A percentile compares a stretch with the other conserved stretches of the same genome.
phyloP scores from a whole-genome alignment of 2,113 vertebrate species.

The Rhagologus leucostigma region DNA sequence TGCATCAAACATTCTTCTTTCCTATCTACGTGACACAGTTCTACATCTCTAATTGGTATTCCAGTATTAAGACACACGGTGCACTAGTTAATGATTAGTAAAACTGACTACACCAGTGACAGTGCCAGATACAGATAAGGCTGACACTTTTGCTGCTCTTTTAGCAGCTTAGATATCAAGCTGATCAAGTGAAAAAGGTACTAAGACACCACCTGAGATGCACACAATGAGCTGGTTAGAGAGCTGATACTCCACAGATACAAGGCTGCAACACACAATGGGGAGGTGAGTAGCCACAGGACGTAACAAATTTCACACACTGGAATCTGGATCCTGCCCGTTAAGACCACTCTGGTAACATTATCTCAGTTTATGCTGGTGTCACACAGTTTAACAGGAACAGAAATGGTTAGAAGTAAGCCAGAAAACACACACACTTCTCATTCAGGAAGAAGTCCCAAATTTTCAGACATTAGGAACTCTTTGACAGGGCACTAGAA shows the following conservation, averaged over 20 bases:
- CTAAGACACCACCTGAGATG: background rate
- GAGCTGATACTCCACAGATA: background rate
- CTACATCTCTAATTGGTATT: background rate
- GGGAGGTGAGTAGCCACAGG: background rate
- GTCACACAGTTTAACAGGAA: background rate
- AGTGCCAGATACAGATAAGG: background rate
- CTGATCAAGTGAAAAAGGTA: background rate
- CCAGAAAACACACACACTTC: background rate
- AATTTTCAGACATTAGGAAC: background rate
- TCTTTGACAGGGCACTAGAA: background rate
- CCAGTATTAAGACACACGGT: background rate
- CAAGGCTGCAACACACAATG: background rate
- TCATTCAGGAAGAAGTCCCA: background rate
- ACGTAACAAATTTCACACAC: background rate
- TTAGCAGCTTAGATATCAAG: background rate
- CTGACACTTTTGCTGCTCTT: background rate
- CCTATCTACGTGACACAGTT: background rate
- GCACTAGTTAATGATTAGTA: background rate
- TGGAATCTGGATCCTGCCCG: background rate
- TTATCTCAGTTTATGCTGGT: background rate
- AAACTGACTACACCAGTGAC: background rate
- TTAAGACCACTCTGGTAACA: background rate
- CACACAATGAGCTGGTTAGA: background rate
- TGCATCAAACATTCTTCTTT: background rate
- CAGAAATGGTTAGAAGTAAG: background rate